Evolutionary conservation across 1,140 invertebrate species (phyloP).

Genomic region (Coboldia fuscipes): DNA sequence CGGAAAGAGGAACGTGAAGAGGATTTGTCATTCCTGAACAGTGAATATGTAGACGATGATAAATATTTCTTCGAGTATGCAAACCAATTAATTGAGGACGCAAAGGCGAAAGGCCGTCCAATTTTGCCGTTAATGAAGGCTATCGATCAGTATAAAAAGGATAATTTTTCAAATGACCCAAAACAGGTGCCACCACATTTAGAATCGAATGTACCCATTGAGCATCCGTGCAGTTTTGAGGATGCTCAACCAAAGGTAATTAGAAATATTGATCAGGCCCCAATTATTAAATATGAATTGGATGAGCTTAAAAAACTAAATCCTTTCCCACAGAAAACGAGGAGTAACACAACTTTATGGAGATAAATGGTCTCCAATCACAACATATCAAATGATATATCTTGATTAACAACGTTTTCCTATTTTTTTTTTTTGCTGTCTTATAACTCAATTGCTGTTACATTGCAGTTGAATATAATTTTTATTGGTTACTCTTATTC

Average conservation of each 20-base stretch:
- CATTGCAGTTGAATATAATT: too few relatives aligned
- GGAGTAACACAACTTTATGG: too few relatives aligned
- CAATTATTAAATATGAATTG: slow-evolving; percentile 1
- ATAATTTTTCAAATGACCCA: slow-evolving; percentile 5
- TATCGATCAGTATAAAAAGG: slow-evolving; percentile 8
- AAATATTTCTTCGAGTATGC: slow-evolving; percentile 16
- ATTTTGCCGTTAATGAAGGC: slow-evolving; percentile 13
- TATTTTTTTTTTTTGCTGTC: too few relatives aligned
- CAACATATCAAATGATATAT: too few relatives aligned
- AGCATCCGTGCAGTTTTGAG: neutral
- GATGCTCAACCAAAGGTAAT: too few relatives aligned
- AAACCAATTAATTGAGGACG: slow-evolving; percentile 12
- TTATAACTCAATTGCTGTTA: too few relatives aligned
- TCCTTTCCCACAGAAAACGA: neutral
- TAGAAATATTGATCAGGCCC: neutral
- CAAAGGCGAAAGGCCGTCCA: slow-evolving; percentile 10
- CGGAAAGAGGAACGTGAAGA: slow-evolving; percentile 14
- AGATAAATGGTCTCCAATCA: too few relatives aligned
- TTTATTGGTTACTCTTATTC: too few relatives aligned
- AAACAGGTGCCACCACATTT: slow-evolving; percentile 5
- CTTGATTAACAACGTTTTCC: too few relatives aligned
- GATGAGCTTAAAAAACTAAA: slow-evolving; percentile 1
- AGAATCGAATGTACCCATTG: slow-evolving; percentile 1
- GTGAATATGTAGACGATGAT: slow-evolving; percentile 8
- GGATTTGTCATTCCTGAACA: slow-evolving; percentile 2